Conservation (phyloP, 2,113 vertebrate species). For the Furnarius figulus region DNA sequence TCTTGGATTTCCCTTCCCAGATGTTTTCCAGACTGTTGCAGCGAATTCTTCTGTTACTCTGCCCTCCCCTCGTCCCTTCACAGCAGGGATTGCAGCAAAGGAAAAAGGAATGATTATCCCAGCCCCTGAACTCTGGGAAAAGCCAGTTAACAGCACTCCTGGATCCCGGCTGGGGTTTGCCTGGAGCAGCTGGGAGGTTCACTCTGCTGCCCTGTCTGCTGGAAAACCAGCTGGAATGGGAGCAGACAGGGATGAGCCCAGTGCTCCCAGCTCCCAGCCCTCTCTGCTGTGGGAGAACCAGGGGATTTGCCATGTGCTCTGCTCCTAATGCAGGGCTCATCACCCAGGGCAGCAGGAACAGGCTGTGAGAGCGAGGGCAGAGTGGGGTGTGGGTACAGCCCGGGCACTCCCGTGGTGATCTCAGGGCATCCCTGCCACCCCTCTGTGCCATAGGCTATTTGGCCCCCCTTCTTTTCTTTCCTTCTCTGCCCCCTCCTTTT, state of each 20-base stretch:
- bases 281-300: accelerated
- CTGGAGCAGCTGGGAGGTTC: not conserved
- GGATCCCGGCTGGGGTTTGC: not conserved
- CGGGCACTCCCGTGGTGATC: accelerated
- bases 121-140: not conserved
- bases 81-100: not conserved
- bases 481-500: not conserved
- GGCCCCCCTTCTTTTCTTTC: not conserved
- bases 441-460: not conserved
- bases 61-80: not conserved
- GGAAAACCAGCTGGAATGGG: not conserved
- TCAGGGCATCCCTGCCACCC: not conserved
- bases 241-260: not conserved
- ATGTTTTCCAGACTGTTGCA: not conserved
- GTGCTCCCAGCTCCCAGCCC: accelerated
- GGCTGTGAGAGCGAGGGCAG: not conserved
- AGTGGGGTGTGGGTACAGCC: not conserved
- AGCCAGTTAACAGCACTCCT: accelerated
- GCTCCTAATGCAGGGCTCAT: not conserved
- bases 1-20: not conserved
- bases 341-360: not conserved
- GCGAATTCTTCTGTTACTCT: not conserved
- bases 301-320: not conserved
- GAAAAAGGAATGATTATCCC: not conserved
- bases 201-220: not conserved